These are phyloP conservation scores for Heterodera schachtii DNA, from an alignment of 1,140 invertebrate genomes.

Conservation along the genomic window DNA sequence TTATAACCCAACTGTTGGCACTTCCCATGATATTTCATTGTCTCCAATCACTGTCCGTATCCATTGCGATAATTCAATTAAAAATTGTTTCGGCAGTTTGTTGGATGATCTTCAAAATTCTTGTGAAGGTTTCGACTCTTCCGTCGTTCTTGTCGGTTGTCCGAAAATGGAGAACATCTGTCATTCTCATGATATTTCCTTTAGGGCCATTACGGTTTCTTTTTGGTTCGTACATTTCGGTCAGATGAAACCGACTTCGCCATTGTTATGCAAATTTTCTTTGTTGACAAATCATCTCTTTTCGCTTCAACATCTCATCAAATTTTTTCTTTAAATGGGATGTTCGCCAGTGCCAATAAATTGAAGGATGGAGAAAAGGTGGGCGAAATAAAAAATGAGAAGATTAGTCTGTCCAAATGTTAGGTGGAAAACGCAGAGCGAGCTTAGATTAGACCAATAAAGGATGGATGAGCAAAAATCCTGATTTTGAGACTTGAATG, in stretches of 20 bases:
- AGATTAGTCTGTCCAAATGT: no score
- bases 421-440: no score
- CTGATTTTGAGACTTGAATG: no score
- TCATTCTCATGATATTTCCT: neutral
- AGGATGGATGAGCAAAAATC: no score
- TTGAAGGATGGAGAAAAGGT: neutral
- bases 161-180: neutral
- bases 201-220: neutral
- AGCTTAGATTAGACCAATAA: no score
- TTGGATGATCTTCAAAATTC: neutral
- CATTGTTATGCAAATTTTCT: neutral
- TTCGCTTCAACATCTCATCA: neutral
- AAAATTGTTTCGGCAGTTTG: neutral
- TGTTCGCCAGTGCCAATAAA: neutral
- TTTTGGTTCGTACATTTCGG: neutral
- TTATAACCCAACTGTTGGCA: neutral
- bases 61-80: neutral
- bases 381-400: neutral
- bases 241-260: neutral
- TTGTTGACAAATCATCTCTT: neutral
- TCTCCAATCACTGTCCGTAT: neutral
- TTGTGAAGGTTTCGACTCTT: neutral
- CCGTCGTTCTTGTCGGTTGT: neutral
- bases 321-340: neutral
- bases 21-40: neutral